Base-by-base conservation (phyloP, 2,888 invertebrate genomes). In the Apodemia duryi region DNA sequence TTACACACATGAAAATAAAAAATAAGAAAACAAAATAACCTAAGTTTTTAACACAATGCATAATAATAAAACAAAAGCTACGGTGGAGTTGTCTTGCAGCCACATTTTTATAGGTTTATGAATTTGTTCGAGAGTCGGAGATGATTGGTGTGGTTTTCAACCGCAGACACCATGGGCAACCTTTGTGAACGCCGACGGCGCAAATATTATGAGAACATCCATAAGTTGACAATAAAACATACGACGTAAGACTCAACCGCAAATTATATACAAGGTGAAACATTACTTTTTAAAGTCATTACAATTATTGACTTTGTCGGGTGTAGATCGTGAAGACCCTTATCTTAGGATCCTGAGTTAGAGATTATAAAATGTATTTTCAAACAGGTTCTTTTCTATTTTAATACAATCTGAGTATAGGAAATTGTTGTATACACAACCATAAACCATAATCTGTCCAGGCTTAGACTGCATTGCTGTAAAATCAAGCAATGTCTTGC, bases 81-180 rank as follows among this genome's bases (percentile, higher is more conserved):
- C 57, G 57, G 35, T 57, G 57, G 13, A 32, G 57, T 32, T 32
- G 54, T 54, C 54, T 57, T 32, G 11, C 32, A 49, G 69, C 74
- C 72, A 72, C 71, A 69, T 77, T 84, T 86, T 84, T 83, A 81
- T 77, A 76, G 80, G 67, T 67, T 54, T 83, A 83, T 81, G 82
- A 83, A 83, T 79, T 77, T 76, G 81, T 75, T 73, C 52, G 67
- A 61, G 65, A 69, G 74, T 73, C 74, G 75, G 73, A 66, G 70
- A 68, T 75, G 74, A 72, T 69, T 78, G 81, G 76, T 82, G 85
- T 76, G 84, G 84, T 82, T 69, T 61, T 62, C 11, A 68, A 72
- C 75, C 74, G 71, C 74, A 74, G 70, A 70, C 72, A 65, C 68
- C 66, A 65, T 61, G 62, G 66, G 65, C 46, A 11, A 35, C 64